phyloP scores from a whole-genome alignment of 1,140 invertebrate genomes.

The Bombus huntii region DNA sequence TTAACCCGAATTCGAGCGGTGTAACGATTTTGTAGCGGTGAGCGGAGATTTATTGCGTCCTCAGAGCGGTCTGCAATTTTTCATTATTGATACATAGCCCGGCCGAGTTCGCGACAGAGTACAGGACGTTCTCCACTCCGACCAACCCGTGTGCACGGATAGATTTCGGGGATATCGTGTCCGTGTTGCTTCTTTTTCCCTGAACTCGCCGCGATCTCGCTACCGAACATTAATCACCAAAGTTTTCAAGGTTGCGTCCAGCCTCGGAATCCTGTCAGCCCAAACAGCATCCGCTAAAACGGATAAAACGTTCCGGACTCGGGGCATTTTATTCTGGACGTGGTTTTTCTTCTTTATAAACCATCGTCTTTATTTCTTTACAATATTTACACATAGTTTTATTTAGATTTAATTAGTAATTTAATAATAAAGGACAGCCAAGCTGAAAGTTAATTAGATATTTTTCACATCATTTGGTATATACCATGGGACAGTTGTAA shows the following conservation, averaged over 20 bases:
- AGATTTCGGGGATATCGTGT: slow-evolving; percentile 24
- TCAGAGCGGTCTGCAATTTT: slow-evolving; percentile 33
- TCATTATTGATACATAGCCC: slow-evolving; percentile 49
- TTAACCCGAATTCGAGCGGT: slow-evolving; percentile 39
- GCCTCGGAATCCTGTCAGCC: slow-evolving; percentile 5
- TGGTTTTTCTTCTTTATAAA: neutral
- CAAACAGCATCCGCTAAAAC: neutral
- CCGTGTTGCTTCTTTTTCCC: slow-evolving; percentile 23
- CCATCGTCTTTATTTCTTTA: neutral
- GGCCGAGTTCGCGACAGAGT: slow-evolving; percentile 24
- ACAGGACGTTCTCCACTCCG: slow-evolving; percentile 37
- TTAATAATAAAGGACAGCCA: too few species aligned
- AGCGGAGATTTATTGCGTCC: slow-evolving; percentile 37
- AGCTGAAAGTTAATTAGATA: neutral
- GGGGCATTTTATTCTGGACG: neutral
- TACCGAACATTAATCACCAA: slow-evolving; percentile 50
- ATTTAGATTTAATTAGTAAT: too few species aligned
- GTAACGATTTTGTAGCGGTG: slow-evolving; percentile 39
- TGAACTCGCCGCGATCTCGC: neutral
- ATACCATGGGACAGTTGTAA: too few species aligned
- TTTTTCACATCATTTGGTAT: neutral
- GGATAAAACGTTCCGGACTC: neutral
- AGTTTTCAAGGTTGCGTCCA: slow-evolving; percentile 47
- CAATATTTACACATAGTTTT: neutral
- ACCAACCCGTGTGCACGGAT: neutral